Percentiles rank a stretch among this genome's conserved stretches.
Conservation (phyloP, 2,113 vertebrate species). For the Syrrhaptes paradoxus region DNA sequence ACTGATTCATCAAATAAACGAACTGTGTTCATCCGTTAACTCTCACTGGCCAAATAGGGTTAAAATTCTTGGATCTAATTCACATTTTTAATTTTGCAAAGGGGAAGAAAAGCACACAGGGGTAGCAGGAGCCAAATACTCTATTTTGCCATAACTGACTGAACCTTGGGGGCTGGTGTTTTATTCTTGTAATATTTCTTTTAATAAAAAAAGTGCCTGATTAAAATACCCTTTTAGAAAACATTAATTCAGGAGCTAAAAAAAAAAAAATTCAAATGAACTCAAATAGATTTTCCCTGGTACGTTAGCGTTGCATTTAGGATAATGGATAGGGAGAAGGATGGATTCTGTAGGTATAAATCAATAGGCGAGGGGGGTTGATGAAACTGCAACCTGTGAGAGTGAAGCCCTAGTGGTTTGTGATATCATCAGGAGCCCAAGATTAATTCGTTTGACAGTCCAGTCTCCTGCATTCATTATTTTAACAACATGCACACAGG, state of each 20-base stretch:
- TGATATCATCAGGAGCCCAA: constrained; percentile 77
- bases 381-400: constrained; percentile 79
- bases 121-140: neutral
- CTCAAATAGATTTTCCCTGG: constrained; percentile 79
- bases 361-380: constrained; percentile 62
- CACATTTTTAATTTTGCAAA: constrained; percentile 33
- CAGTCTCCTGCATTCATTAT: constrained; percentile 77
- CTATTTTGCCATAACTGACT: constrained; percentile 27
- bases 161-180: constrained; percentile 16
- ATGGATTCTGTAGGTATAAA: constrained; percentile 73
- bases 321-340: constrained; percentile 76
- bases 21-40: constrained; percentile 57
- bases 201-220: constrained; percentile 58
- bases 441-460: constrained; percentile 74
- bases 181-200: constrained; percentile 60
- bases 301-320: constrained; percentile 72
- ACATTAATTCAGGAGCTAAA: constrained; percentile 72
- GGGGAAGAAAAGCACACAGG: neutral
- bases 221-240: constrained; percentile 77
- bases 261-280: constrained; percentile 74
- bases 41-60: constrained; percentile 55
- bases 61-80: constrained; percentile 58
- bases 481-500: constrained; percentile 72
- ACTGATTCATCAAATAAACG: constrained; percentile 64
- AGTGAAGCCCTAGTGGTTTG: constrained; percentile 69